Base-by-base conservation (phyloP, 2,113 vertebrate genomes). In the Saccopteryx bilineata region DNA sequence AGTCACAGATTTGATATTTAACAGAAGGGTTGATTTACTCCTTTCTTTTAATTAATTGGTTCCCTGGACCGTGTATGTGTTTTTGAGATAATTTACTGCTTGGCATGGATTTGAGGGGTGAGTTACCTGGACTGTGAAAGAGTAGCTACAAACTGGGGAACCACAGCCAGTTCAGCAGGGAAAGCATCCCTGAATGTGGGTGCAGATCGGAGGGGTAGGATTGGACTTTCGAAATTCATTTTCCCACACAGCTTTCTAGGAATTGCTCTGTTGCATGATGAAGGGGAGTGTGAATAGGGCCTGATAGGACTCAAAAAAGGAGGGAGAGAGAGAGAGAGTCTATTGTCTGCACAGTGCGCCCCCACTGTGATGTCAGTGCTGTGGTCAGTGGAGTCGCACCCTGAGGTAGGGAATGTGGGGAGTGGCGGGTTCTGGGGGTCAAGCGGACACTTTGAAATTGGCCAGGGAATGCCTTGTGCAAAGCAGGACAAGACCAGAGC, bases 11-110 rank as follows among this genome's bases (percentile, higher is more conserved):
- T 71, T 2, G 1, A 5, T 65, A 87, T 87, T 86, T 88, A 83
- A 54, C 56, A 69, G 31, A 69, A 93, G 65, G 80, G n/a, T 71
- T 50, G 21, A 50, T 71, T 83, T 68, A 26, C 66, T 76, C n/a
- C 33, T 88, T 88, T 94, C 7, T 21, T 84, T 71, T 93, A 97
- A 90, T 68, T 82, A 63, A 65, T 58, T 72, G 75, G 46, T 78
- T 84, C 87, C 82, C 82, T 50, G 89, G 75, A 93, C 89, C 86
- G 56, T 31, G 12, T 14, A 61, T 0, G 1, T 23, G n/a, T 88
- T 89, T 39, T 54, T 52, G 91, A 92, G 78, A 75, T 91, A 39
- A 39, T 92, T 92, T 94, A 58, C 26, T 0, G 7, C 26, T 86
- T 63, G 52, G 28, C 26, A 2, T 15, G 1, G n/a, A 65, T 50